Conservation (phyloP, 2,113 vertebrate genomes). For the Garra rufa region DNA sequence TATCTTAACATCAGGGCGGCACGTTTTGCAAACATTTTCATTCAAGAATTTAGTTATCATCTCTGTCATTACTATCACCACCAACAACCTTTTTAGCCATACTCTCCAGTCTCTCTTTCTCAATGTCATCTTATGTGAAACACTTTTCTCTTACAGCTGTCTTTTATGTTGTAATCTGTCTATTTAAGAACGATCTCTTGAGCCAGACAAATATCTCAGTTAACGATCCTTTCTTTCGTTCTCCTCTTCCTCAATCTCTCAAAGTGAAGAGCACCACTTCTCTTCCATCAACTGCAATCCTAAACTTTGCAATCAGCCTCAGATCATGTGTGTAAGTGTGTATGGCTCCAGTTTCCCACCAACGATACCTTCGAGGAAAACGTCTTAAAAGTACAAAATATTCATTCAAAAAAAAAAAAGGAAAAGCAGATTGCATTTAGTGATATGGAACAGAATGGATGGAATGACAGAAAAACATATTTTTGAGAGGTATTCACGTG, state of each 20-base stretch:
- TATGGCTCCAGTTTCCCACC: not conserved
- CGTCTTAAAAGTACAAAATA: not conserved
- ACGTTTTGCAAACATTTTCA: not conserved
- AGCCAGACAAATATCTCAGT: not conserved
- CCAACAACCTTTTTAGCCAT: not conserved
- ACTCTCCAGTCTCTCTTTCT: not conserved
- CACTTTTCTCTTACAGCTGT: not conserved
- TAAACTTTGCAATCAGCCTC: constrained; percentile 23
- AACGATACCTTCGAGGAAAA: not conserved
- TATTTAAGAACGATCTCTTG: not conserved
- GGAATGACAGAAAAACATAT: not conserved
- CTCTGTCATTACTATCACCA: not conserved
- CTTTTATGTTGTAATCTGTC: constrained; percentile 1
- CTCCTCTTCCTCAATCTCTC: constrained; percentile 11
- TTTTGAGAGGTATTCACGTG: not conserved
- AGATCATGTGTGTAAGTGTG: not conserved
- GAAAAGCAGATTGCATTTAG: not conserved
- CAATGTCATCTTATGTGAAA: not conserved
- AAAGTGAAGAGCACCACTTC: constrained; percentile 23
- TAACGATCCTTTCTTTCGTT: constrained; percentile 4
- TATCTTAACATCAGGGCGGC: not conserved
- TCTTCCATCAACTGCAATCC: not conserved
- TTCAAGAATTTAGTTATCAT: not conserved
- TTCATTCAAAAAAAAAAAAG: not conserved
- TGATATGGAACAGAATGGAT: not conserved